phyloP scores from a whole-genome alignment of 2,113 vertebrate genomes.

The Anhinga rufa region DNA sequence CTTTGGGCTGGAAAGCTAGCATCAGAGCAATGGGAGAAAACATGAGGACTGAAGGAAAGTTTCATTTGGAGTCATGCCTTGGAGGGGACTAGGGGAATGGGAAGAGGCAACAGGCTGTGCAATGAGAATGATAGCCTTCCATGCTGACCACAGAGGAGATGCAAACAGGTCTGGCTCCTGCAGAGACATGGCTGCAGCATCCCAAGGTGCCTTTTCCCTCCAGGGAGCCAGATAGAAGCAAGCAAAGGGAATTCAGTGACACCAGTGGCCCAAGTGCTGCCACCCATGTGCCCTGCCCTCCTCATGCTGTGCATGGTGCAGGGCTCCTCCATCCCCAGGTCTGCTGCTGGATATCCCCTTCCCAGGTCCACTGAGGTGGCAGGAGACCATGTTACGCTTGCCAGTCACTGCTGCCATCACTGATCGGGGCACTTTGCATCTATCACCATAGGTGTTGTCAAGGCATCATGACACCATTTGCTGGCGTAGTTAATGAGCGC shows the following conservation, averaged over 20 bases:
- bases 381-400: neutral
- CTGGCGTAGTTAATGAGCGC: neutral
- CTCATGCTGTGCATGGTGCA: accelerated
- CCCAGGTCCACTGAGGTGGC: neutral
- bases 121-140: too few species aligned
- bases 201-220: neutral
- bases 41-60: neutral
- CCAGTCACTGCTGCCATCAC: neutral
- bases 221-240: neutral
- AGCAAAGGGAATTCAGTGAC: neutral
- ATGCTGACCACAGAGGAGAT: neutral
- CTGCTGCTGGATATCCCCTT: neutral
- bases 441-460: neutral
- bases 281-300: neutral
- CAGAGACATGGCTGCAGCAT: neutral
- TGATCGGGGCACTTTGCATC: neutral
- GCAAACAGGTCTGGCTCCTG: neutral
- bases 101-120: neutral
- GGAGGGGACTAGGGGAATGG: accelerated
- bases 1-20: neutral
- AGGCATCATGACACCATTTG: neutral
- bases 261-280: neutral
- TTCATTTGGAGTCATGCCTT: neutral
- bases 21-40: neutral
- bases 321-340: neutral